Evolutionary conservation across 2,113 vertebrate genomes (phyloP).

Genomic region (Nannobrachium achirus): DNA sequence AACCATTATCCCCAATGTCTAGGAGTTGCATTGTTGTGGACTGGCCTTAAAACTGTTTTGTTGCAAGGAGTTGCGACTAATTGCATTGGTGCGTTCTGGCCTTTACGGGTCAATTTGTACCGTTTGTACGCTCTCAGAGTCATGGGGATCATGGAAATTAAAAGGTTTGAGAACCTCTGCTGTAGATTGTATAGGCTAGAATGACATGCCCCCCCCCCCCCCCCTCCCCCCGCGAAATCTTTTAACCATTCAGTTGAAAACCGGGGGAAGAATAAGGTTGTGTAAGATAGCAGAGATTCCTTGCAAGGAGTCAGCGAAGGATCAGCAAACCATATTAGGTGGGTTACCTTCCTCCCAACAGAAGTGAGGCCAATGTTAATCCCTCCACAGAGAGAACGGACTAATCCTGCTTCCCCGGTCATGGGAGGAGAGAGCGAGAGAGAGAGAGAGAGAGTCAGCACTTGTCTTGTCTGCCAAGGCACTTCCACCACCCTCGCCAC

Average conservation of each 20-base stretch:
- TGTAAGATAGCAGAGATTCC: constrained; percentile 52
- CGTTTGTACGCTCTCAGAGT: too few relatives aligned
- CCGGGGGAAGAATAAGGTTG: constrained; percentile 49
- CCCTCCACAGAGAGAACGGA: constrained; percentile 11
- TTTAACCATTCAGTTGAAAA: constrained; percentile 25
- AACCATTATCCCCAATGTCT: too few relatives aligned
- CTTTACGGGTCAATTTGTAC: too few relatives aligned
- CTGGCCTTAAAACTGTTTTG: too few relatives aligned
- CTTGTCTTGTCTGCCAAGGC: not conserved
- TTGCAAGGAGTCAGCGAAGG: constrained; percentile 32
- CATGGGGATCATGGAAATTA: too few relatives aligned
- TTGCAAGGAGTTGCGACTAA: too few relatives aligned
- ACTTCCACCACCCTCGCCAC: not conserved
- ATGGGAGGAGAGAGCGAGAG: not conserved
- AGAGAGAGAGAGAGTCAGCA: not conserved
- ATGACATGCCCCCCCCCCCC: too few relatives aligned
- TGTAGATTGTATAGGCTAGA: too few relatives aligned
- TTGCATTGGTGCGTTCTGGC: too few relatives aligned
- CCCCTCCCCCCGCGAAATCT: constrained; percentile 45
- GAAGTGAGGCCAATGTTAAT: constrained; percentile 29
- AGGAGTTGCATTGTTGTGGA: too few relatives aligned
- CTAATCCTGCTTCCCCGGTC: not conserved
- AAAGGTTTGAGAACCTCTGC: too few relatives aligned
- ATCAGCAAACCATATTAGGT: constrained; percentile 41
- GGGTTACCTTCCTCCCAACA: constrained; percentile 20